Evolutionary conservation across 2,113 vertebrate species (phyloP), one percentile per base, ranked within the genome.

Genomic region (Brachypteracias leptosomus): DNA sequence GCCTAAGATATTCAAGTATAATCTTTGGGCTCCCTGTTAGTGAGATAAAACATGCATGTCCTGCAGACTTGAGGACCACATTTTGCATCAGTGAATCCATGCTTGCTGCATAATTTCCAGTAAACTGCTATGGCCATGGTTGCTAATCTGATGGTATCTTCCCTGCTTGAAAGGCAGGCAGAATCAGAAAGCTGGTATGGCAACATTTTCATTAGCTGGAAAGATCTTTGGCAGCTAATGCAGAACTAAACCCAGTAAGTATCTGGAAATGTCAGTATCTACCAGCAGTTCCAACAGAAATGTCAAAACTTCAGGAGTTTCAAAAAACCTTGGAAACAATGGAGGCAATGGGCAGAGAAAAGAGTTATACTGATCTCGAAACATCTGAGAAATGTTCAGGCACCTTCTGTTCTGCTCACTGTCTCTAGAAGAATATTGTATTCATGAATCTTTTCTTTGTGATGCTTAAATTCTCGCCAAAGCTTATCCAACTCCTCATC

Each of bases 361-460:
- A 88, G 66, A 72, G 35, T 29, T 65, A 52, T 47, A 84, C 40
- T 79, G 58, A 71, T 90, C n/a, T 92, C 3, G 1, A 89, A 92
- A 78, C 65, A 68, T 21, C 40, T 70, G 25, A 87, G 15, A 42
- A 73, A 82, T 29, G 13, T 72, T 73, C 29, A 54, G 10, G 25
- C 77, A 99, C 99, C 99, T 98, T 99, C 99, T 0, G 98, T 98
- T 85, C 99, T 97, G 98, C 98, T 99, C 94, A 99, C 97, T 0
- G 99, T 98, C 67, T 99, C 99, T 94, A 99, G 98, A 51, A 99
- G 97, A 68, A 99, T 98, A 54, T 98, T 99, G 90, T 99, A 99
- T 95, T 99, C 99, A 1, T 61, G 98, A 40, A 98, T 97, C 94
- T 99, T 99, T 92, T 99, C 99, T 85, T 97, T 98, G 96, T 99